Evolutionary conservation across 2,113 vertebrate genomes (phyloP).

Genomic region (Perca schrenkii): DNA sequence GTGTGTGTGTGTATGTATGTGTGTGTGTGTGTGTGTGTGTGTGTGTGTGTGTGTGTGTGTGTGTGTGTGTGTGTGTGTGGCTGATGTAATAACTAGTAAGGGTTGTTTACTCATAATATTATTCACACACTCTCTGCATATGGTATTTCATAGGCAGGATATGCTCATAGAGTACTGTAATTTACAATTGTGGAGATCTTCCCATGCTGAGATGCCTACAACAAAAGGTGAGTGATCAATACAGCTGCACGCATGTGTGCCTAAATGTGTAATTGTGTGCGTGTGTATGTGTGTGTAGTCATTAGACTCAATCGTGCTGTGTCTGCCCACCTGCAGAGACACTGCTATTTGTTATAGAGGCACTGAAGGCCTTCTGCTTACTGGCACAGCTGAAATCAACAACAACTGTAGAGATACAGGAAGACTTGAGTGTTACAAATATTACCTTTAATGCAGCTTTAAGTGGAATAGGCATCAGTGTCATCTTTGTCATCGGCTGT

Average conservation of each 20-base stretch:
- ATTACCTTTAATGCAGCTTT: not conserved
- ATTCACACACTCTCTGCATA: slow-evolving; percentile 46
- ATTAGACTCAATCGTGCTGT: slow-evolving; percentile 28
- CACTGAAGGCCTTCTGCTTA: not conserved
- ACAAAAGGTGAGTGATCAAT: not conserved
- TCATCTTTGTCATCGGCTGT: not conserved
- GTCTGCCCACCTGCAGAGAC: slow-evolving; percentile 38
- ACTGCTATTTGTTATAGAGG: not conserved
- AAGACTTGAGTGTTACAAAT: not conserved
- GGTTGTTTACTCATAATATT: slow-evolving; percentile 59
- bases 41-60: slow-evolving; percentile 42
- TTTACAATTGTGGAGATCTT: not conserved
- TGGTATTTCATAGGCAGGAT: slow-evolving; percentile 8
- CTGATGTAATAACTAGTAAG: slow-evolving; percentile 79
- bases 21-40: slow-evolving; percentile 24
- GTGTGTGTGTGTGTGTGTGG: slow-evolving; percentile 32
- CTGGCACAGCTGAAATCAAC: slow-evolving; percentile 16
- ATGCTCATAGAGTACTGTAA: not conserved
- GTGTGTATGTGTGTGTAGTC: slow-evolving; percentile 7
- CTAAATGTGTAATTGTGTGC: not conserved
- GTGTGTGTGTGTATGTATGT: slow-evolving; percentile 41
- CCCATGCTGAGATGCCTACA: not conserved
- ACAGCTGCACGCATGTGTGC: not conserved
- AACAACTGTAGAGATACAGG: not conserved
- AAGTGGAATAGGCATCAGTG: not conserved